Percentiles rank a stretch among this genome's conserved stretches.
phyloP scores from a whole-genome alignment of 1,140 invertebrate species.

The Odontomachus brunneus region DNA sequence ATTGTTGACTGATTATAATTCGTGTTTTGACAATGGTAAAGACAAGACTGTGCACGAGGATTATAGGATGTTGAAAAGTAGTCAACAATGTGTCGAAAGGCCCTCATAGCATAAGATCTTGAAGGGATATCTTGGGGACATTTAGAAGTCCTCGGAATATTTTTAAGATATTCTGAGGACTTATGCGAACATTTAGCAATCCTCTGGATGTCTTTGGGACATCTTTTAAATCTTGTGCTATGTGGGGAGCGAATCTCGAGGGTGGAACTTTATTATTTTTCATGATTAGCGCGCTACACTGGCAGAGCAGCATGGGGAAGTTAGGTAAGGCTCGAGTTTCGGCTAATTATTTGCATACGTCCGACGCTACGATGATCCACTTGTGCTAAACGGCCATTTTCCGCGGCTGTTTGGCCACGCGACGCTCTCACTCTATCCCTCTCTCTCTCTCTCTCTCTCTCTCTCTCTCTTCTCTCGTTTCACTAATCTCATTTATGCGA shows the following conservation, averaged over 20 bases:
- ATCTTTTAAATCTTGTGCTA: no score
- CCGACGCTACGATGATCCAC: neutral
- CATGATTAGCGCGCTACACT: no score
- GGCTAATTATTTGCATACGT: conserved; percentile 36
- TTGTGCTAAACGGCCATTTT: conserved; percentile 25
- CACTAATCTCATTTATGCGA: conserved; percentile 24
- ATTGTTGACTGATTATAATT: no score
- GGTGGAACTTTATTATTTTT: neutral
- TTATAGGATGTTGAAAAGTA: no score
- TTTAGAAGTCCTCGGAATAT: no score
- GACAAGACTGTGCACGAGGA: no score
- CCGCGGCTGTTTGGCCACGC: neutral
- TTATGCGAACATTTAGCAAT: no score
- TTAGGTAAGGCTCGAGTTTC: conserved; percentile 11
- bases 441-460: neutral
- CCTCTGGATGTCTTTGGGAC: no score
- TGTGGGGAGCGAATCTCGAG: neutral
- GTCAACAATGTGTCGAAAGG: neutral
- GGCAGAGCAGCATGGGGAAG: neutral
- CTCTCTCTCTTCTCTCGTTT: conserved; percentile 14
- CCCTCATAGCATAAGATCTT: no score
- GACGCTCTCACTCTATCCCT: neutral
- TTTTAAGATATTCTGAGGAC: no score
- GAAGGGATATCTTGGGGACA: no score
- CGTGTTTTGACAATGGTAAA: no score